Conservation (phyloP, 2,797 vertebrate genomes). For the Crocodylus rhombifer region DNA sequence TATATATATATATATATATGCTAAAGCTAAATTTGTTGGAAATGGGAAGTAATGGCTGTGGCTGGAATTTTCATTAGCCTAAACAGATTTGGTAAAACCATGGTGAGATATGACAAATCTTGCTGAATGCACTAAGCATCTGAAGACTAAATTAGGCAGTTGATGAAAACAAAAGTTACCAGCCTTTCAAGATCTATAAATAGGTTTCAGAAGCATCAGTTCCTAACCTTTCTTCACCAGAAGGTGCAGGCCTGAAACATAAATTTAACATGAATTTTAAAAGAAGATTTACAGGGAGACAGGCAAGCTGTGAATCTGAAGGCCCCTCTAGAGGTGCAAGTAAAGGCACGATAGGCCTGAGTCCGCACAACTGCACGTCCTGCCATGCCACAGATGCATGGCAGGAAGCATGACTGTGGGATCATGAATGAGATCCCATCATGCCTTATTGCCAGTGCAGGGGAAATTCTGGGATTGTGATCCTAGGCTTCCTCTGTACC, state of each 20-base stretch:
- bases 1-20: too few relatives aligned
- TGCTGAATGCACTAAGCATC: constrained; percentile 10
- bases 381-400: too few relatives aligned
- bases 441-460: too few relatives aligned
- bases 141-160: not conserved
- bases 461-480: too few relatives aligned
- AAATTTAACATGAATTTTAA: not conserved
- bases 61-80: not conserved
- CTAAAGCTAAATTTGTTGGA: not conserved
- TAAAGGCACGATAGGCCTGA: too few relatives aligned
- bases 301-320: constrained; percentile 1
- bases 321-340: too few relatives aligned
- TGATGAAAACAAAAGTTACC: constrained; percentile 18
- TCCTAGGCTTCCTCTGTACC: too few relatives aligned
- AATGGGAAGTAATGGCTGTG: not conserved
- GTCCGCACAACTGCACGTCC: too few relatives aligned
- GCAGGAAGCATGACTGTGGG: too few relatives aligned
- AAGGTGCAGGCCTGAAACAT: not conserved
- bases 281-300: constrained; percentile 21
- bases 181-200: constrained; percentile 35
- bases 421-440: too few relatives aligned
- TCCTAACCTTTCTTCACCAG: not conserved
- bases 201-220: not conserved
- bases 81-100: constrained; percentile 10
- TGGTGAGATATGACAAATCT: not conserved